Conservation (phyloP, 2,113 vertebrate genomes). For the Cheilinus undulatus region DNA sequence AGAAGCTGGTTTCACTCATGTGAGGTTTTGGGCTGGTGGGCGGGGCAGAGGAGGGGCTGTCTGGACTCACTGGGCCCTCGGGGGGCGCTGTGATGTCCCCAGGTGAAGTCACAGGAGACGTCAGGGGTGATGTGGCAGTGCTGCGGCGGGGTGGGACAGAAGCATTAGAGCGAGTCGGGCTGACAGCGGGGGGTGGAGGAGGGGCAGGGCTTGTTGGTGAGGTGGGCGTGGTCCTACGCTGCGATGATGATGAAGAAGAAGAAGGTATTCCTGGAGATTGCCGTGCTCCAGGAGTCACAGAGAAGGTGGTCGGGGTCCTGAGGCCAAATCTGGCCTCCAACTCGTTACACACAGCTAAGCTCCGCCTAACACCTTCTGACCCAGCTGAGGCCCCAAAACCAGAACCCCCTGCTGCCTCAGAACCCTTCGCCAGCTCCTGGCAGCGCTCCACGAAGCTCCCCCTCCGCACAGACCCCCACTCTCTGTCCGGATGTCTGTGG, state of each 20-base stretch:
- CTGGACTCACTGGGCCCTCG: conserved; percentile 27
- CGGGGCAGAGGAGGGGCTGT: conserved; percentile 52
- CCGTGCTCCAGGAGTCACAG: conserved; percentile 46
- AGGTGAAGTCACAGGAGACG: neutral
- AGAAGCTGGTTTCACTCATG: conserved; percentile 92
- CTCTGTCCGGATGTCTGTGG: conserved; percentile 29
- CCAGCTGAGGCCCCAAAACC: conserved; percentile 40
- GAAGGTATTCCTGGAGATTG: conserved; percentile 14
- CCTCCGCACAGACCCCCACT: conserved; percentile 57
- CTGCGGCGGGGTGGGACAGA: conserved; percentile 20
- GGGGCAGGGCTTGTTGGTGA: conserved; percentile 63
- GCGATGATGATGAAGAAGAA: neutral
- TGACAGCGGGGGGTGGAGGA: conserved; percentile 14
- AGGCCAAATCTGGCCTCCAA: conserved; percentile 71
- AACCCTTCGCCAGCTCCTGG: conserved; percentile 87
- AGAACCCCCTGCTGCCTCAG: conserved; percentile 43
- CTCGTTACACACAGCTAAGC: conserved; percentile 75
- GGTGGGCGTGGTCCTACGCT: conserved; percentile 33
- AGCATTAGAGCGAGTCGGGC: conserved; percentile 48
- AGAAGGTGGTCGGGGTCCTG: conserved; percentile 61
- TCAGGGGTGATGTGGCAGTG: neutral
- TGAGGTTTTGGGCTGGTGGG: conserved; percentile 81
- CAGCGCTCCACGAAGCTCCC: conserved; percentile 91
- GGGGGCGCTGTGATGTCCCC: conserved; percentile 53
- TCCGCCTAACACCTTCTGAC: conserved; percentile 64